These are phyloP conservation scores for Gila orcuttii DNA, from an alignment of 2,113 vertebrate species.

Conservation along the genomic window DNA sequence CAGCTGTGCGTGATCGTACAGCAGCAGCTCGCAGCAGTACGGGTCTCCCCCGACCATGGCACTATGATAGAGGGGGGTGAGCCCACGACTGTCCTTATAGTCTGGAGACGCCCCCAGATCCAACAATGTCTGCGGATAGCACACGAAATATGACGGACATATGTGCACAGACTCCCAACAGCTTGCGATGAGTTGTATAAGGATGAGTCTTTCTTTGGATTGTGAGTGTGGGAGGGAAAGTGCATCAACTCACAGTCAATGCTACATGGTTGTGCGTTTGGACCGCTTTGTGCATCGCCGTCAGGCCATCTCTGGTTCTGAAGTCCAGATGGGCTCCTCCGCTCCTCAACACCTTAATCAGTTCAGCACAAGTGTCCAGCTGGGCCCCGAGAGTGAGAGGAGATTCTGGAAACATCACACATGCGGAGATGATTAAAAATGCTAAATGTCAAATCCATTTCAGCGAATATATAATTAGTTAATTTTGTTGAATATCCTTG, in stretches of 20 bases:
- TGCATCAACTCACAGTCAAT: slow-evolving; percentile 70
- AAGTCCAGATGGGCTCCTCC: slow-evolving; percentile 95
- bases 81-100: slow-evolving; percentile 94
- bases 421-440: slow-evolving; percentile 23
- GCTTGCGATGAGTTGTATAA: slow-evolving; percentile 33
- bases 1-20: slow-evolving; percentile 90
- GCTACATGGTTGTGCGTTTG: slow-evolving; percentile 78
- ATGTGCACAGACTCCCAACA: slow-evolving; percentile 34
- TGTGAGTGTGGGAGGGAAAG: slow-evolving; percentile 28
- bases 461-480: neutral
- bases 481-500: neutral
- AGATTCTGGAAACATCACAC: slow-evolving; percentile 80
- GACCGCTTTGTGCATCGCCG: slow-evolving; percentile 89
- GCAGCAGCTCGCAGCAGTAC: slow-evolving; percentile 92
- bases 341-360: slow-evolving; percentile 87
- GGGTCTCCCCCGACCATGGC: slow-evolving; percentile 94
- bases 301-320: slow-evolving; percentile 92
- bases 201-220: slow-evolving; percentile 31
- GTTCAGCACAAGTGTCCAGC: slow-evolving; percentile 84
- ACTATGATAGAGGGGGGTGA: slow-evolving; percentile 93
- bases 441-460: slow-evolving; percentile 22
- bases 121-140: slow-evolving; percentile 81
- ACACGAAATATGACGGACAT: slow-evolving; percentile 2
- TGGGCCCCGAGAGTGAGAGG: slow-evolving; percentile 91
- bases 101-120: slow-evolving; percentile 94